Evolutionary conservation across 2,113 vertebrate genomes (phyloP).

Genomic region (Brienomyrus brachyistius): DNA sequence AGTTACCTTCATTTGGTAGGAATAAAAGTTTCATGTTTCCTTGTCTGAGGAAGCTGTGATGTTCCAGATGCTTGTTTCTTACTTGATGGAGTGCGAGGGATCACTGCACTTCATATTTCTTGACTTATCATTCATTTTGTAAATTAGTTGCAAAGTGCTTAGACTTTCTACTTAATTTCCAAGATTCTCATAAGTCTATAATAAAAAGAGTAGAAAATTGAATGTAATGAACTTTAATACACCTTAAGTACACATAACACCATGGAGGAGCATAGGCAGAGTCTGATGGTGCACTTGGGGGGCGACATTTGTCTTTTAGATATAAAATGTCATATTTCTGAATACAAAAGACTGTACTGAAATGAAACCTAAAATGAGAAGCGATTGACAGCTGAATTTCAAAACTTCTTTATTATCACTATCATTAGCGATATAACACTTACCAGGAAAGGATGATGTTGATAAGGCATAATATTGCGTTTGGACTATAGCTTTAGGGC

Average conservation of each 20-base stretch:
- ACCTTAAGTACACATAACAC: neutral
- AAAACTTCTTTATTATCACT: neutral
- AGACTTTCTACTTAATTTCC: neutral
- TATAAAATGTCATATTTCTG: neutral
- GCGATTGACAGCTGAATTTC: neutral
- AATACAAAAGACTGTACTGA: neutral
- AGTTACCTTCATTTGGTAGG: neutral
- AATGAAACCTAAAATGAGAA: neutral
- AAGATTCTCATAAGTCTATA: neutral
- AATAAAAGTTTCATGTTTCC: neutral
- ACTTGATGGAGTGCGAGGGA: neutral
- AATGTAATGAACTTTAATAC: neutral
- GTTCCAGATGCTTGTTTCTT: neutral
- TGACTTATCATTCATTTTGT: neutral
- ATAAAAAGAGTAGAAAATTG: neutral
- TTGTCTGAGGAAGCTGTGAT: neutral
- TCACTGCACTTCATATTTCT: neutral
- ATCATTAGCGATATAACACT: neutral
- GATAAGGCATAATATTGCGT: neutral
- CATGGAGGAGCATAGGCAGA: neutral
- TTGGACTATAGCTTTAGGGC: neutral
- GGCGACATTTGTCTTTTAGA: neutral
- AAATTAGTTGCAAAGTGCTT: neutral
- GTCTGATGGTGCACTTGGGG: no score
- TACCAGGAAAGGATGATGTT: neutral